These are phyloP conservation scores for Pediacus dermestoides DNA, from an alignment of 2,888 invertebrate genomes.

Conservation along the genomic window DNA sequence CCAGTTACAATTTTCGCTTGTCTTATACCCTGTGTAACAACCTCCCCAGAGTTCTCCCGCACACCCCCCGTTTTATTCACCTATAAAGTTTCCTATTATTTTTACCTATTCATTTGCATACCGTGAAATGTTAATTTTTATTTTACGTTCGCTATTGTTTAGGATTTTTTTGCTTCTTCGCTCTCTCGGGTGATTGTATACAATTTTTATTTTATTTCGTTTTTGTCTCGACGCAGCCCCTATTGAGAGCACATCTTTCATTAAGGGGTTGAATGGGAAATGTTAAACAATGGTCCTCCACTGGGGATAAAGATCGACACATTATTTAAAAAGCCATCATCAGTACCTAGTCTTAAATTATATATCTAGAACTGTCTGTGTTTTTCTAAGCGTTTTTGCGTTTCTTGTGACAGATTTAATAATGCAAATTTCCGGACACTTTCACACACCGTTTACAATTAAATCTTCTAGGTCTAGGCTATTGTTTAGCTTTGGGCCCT, in stretches of 20 bases:
- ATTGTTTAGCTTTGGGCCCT: too few relatives aligned
- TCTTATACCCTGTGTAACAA: constrained; percentile 4
- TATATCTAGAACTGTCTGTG: too few relatives aligned
- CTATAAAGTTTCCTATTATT: constrained; percentile 31
- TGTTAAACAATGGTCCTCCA: constrained; percentile 29
- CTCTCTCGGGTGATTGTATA: constrained; percentile 16
- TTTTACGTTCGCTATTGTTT: constrained; percentile 34
- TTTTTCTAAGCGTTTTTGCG: too few relatives aligned
- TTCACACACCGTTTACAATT: too few relatives aligned
- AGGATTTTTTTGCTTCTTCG: constrained; percentile 14
- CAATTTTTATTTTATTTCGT: constrained; percentile 35
- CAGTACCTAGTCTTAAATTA: too few relatives aligned
- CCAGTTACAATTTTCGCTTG: constrained; percentile 21
- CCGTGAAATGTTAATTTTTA: constrained; percentile 40
- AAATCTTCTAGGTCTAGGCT: too few relatives aligned
- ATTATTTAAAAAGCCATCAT: too few relatives aligned
- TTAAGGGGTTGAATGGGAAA: constrained; percentile 29
- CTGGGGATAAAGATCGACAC: constrained; percentile 20
- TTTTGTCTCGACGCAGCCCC: constrained; percentile 26
- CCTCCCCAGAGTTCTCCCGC: not conserved
- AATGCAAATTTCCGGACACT: too few relatives aligned
- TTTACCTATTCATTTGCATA: constrained; percentile 40
- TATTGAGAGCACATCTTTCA: constrained; percentile 34
- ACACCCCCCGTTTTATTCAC: constrained; percentile 5
- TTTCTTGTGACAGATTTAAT: too few relatives aligned